phyloP scores from a whole-genome alignment of 2,113 vertebrate species.

The Vimba vimba region DNA sequence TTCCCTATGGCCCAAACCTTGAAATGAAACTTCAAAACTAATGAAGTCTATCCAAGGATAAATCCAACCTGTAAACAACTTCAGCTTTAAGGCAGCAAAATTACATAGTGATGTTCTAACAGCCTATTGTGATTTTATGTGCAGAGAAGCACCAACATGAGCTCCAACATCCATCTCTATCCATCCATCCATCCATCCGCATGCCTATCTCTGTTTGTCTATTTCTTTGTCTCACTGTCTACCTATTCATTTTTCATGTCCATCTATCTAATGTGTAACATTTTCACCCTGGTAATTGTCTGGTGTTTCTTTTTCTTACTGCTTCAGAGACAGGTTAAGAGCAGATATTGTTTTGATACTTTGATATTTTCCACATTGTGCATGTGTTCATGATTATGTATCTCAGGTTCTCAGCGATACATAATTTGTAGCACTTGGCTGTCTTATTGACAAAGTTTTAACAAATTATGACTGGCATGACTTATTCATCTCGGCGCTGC shows the following conservation, averaged over 20 bases:
- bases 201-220: not conserved
- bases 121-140: not conserved
- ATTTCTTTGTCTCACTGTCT: not conserved
- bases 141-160: not conserved
- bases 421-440: constrained; percentile 15
- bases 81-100: constrained; percentile 4
- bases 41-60: constrained; percentile 33
- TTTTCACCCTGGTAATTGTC: not conserved
- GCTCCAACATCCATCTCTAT: not conserved
- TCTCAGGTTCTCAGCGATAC: not conserved
- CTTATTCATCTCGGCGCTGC: constrained; percentile 6
- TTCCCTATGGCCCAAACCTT: constrained; percentile 19
- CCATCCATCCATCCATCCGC: not conserved
- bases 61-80: constrained; percentile 19
- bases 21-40: constrained; percentile 36
- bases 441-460: constrained; percentile 35
- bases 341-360: not conserved
- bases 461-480: constrained; percentile 31
- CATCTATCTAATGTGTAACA: not conserved
- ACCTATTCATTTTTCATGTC: not conserved
- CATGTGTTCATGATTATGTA: not conserved
- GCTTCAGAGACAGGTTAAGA: not conserved
- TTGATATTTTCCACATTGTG: not conserved
- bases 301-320: not conserved
- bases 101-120: not conserved